Evolutionary conservation across 1,140 invertebrate genomes (phyloP).

Genomic region (Zaprionus vittiger): DNA sequence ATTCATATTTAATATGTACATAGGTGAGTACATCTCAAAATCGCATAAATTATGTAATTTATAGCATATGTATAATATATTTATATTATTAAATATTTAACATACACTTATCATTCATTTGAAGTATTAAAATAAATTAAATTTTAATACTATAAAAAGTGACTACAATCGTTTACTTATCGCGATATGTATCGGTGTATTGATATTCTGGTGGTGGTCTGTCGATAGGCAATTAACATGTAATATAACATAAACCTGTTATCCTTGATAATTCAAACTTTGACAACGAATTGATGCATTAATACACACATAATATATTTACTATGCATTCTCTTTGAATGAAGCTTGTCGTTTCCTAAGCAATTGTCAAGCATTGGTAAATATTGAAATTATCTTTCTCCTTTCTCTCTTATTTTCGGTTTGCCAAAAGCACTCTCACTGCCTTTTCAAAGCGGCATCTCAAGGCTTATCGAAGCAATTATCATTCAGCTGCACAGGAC

Average conservation of each 20-base stretch:
- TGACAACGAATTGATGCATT: neutral
- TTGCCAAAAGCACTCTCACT: neutral
- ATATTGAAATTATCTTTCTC: no score
- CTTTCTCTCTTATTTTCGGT: neutral
- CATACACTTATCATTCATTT: no score
- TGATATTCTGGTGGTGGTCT: neutral
- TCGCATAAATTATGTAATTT: neutral
- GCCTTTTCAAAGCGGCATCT: neutral
- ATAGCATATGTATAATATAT: neutral
- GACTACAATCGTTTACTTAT: no score
- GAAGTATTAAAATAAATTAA: no score
- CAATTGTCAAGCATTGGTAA: no score
- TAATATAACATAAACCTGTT: neutral
- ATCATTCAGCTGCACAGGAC: neutral
- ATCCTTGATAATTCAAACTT: neutral
- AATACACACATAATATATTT: no score
- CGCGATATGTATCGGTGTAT: neutral
- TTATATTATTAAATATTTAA: neutral
- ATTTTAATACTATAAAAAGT: no score
- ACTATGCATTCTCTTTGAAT: no score
- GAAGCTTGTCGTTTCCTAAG: no score
- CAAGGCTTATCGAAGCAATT: constrained; percentile 6
- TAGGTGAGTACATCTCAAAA: no score
- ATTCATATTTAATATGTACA: no score
- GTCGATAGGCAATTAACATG: neutral